Evolutionary conservation across 2,113 vertebrate species (phyloP).

Genomic region (Chlorodrepanis virens): DNA sequence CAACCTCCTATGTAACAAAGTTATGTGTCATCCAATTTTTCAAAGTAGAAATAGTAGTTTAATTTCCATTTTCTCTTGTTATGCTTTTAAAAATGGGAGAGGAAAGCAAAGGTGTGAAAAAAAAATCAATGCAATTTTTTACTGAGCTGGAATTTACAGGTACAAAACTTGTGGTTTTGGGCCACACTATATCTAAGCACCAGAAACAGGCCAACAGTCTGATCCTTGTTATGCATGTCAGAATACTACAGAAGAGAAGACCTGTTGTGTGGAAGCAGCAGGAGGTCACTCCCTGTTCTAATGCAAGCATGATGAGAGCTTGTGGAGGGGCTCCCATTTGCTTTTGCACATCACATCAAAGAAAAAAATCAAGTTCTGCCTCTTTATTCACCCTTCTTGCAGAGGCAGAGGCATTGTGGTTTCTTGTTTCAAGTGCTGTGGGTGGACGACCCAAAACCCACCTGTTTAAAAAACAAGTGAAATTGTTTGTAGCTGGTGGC

Average conservation of each 20-base stretch:
- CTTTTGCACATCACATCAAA: background rate
- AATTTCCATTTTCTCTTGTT: background rate
- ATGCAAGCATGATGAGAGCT: background rate
- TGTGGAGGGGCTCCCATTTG: background rate
- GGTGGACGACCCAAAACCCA: background rate
- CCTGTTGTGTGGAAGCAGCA: background rate
- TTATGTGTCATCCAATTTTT: background rate
- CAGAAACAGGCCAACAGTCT: background rate
- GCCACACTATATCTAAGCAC: no score
- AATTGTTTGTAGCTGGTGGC: background rate
- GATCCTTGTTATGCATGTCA: background rate
- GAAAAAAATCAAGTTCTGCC: background rate
- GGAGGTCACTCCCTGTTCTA: background rate
- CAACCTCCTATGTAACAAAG: background rate
- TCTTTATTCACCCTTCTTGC: background rate
- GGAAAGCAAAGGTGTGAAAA: background rate
- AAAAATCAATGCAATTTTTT: background rate
- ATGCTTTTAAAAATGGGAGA: background rate
- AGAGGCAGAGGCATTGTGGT: background rate
- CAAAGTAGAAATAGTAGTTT: background rate
- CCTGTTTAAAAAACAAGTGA: background rate
- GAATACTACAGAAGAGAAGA: background rate
- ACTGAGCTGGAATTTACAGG: background rate
- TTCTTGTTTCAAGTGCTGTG: background rate
- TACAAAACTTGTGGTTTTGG: background rate